Conservation (phyloP, 2,797 vertebrate genomes). For the Halcyon leucocephala region DNA sequence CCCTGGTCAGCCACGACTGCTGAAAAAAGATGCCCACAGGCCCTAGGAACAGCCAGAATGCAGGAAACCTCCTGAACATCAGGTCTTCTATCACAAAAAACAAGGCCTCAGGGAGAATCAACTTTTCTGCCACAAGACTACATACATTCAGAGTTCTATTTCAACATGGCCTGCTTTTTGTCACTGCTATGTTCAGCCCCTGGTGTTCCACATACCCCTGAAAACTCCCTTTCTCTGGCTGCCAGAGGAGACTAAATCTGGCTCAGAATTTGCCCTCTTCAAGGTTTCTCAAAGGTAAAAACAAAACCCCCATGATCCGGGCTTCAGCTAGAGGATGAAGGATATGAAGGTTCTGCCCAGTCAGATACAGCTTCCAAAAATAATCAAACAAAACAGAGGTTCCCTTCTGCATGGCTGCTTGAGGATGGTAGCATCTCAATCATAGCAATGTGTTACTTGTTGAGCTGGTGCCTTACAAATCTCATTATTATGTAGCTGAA, state of each 20-base stretch:
- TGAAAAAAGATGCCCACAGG: background rate
- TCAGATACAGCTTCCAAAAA: background rate
- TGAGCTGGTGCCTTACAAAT: background rate
- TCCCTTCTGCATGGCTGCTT: background rate
- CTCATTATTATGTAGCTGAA: background rate
- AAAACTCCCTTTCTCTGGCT: background rate
- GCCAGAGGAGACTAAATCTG: background rate
- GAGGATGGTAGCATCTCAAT: background rate
- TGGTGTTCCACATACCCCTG: background rate
- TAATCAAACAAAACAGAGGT: background rate
- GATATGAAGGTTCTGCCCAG: background rate
- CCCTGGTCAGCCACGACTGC: too few relatives aligned
- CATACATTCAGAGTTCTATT: background rate
- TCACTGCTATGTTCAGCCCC: background rate
- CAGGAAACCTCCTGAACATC: constrained; percentile 17
- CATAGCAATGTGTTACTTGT: background rate
- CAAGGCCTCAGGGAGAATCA: background rate
- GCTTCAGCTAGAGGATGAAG: background rate
- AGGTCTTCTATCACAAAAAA: constrained; percentile 2
- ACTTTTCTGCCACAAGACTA: background rate
- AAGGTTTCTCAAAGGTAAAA: background rate
- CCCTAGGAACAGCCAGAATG: background rate
- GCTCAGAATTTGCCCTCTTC: background rate
- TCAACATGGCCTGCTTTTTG: background rate
- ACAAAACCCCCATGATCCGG: background rate